These are phyloP conservation scores for Drosophila phalerata DNA, from an alignment of 2,888 invertebrate species.

Conservation along the genomic window DNA sequence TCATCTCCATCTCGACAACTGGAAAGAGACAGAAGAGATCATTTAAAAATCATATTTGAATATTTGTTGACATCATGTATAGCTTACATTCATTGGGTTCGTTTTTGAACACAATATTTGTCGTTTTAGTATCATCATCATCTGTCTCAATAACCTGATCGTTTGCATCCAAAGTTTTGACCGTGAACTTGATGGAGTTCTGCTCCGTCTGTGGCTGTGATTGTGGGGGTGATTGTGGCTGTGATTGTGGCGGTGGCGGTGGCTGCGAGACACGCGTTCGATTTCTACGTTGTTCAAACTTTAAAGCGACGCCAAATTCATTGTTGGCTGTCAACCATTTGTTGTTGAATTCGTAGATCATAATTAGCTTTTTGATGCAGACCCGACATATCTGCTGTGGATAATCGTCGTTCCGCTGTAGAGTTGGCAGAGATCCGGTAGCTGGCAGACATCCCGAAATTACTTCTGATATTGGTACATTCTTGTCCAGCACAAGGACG, in stretches of 20 bases:
- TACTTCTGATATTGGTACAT: slow-evolving; percentile 45
- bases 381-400: slow-evolving; percentile 79
- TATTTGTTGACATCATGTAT: background rate
- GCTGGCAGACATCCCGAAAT: slow-evolving; percentile 47
- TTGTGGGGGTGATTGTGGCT: too few relatives aligned
- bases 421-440: slow-evolving; percentile 23
- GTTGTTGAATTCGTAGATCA: slow-evolving; percentile 73
- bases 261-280: slow-evolving; percentile 25
- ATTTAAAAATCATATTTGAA: too few relatives aligned
- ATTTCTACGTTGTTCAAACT: slow-evolving; percentile 61
- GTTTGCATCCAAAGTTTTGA: background rate
- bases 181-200: background rate
- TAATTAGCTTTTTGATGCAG: slow-evolving; percentile 73
- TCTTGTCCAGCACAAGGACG: slow-evolving; percentile 17
- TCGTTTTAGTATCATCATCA: background rate
- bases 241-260: too few relatives aligned
- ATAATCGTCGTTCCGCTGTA: slow-evolving; percentile 59
- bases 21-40: background rate
- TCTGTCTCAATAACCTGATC: background rate
- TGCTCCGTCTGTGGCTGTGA: background rate
- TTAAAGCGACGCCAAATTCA: slow-evolving; percentile 73
- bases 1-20: slow-evolving; percentile 31
- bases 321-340: slow-evolving; percentile 68
- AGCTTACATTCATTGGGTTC: slow-evolving; percentile 38
- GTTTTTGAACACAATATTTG: slow-evolving; percentile 26